A percentile compares a stretch with the other conserved stretches of the same genome.
These are phyloP conservation scores for Mustela lutreola DNA, from an alignment of 2,113 vertebrate species.

Conservation along the genomic window DNA sequence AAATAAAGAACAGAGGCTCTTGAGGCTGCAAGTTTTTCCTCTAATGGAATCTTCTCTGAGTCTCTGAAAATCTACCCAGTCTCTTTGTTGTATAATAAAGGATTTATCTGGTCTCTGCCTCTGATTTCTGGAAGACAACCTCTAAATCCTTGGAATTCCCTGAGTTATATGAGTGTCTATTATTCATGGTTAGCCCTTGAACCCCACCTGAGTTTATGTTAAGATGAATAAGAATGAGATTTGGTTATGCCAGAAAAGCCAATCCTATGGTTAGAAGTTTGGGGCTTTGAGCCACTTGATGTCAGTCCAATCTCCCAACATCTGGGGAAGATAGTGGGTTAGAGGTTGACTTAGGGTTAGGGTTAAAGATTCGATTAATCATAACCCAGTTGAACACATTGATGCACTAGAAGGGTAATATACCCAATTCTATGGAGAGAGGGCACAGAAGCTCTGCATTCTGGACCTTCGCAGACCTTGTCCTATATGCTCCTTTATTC, in stretches of 20 bases:
- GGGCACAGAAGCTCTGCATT: neutral
- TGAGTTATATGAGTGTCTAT: neutral
- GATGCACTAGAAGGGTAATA: neutral
- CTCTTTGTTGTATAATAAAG: neutral
- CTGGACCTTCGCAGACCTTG: neutral
- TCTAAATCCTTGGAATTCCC: neutral
- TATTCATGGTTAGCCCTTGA: neutral
- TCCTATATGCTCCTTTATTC: neutral
- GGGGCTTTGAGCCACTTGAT: neutral
- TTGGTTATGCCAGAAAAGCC: neutral
- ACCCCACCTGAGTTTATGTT: neutral
- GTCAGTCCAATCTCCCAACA: neutral
- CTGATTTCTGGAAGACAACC: neutral
- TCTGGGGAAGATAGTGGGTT: neutral
- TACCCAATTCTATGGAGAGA: neutral
- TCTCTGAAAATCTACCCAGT: neutral
- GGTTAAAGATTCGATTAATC: neutral
- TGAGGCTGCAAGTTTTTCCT: neutral
- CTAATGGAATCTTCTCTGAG: neutral
- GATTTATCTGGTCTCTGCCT: neutral
- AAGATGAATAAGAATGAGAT: neutral
- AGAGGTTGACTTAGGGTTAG: neutral
- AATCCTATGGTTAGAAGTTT: neutral
- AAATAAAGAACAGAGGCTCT: neutral
- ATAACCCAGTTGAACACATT: neutral